These are phyloP conservation scores for Drosophila grimshawi DNA, from an alignment of 1,140 invertebrate species.

Conservation along the genomic window DNA sequence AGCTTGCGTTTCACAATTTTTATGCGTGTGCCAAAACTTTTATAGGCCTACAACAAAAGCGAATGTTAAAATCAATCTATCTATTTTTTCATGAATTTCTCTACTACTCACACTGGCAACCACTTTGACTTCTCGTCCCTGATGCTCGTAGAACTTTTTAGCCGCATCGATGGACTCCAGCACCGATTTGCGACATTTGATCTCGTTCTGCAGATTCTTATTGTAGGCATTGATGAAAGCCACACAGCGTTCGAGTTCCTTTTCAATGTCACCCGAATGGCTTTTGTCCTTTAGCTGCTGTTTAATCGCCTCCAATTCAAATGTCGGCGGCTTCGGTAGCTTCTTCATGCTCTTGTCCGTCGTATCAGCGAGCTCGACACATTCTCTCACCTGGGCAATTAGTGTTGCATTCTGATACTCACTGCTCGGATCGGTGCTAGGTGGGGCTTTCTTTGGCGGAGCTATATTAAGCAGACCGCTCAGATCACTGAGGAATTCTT, in stretches of 20 bases:
- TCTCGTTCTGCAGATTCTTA: conserved; percentile 91
- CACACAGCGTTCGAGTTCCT: conserved; percentile 93
- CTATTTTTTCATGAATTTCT: background rate
- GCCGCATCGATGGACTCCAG: conserved; percentile 91
- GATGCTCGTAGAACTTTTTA: conserved; percentile 94
- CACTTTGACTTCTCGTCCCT: conserved; percentile 95
- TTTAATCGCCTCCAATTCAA: conserved; percentile 77
- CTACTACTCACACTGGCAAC: conserved; percentile 92
- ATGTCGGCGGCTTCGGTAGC: conserved; percentile 75
- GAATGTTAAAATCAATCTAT: background rate
- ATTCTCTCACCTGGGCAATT: conserved; percentile 86
- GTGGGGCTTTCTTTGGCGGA: conserved; percentile 89
- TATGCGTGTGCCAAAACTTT: conserved; percentile 94
- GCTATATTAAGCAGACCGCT: conserved; percentile 91
- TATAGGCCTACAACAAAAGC: conserved; percentile 90
- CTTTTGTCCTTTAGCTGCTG: conserved; percentile 87
- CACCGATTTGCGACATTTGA: conserved; percentile 91
- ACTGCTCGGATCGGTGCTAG: conserved; percentile 85
- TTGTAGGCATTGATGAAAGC: conserved; percentile 92
- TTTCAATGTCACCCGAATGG: conserved; percentile 93
- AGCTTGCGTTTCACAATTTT: conserved; percentile 93
- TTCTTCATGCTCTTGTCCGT: conserved; percentile 83
- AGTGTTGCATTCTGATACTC: conserved; percentile 75
- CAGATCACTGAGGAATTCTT: conserved; percentile 93
- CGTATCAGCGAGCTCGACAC: conserved; percentile 83